Conservation (phyloP, 2,797 vertebrate genomes). For the Serranus cabrilla region DNA sequence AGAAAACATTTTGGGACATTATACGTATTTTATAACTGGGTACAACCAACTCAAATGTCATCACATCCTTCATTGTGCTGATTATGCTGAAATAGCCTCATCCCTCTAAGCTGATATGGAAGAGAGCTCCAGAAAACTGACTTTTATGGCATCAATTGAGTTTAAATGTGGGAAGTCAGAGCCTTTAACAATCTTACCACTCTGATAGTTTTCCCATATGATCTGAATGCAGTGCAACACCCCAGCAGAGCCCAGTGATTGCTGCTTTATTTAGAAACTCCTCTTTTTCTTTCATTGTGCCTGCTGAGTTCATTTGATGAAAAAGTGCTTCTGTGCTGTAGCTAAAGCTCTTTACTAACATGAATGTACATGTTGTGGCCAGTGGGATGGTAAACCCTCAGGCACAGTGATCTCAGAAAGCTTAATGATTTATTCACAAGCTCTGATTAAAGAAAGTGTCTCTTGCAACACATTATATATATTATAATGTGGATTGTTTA, state of each 20-base stretch:
- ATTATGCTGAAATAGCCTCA: background rate
- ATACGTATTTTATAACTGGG: background rate
- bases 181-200: background rate
- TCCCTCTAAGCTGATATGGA: background rate
- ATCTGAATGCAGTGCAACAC: constrained; percentile 26
- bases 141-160: background rate
- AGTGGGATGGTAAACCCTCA: constrained; percentile 13
- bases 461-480: too few relatives aligned
- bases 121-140: rapidly evolving
- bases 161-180: constrained; percentile 24
- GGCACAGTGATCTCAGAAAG: constrained; percentile 8
- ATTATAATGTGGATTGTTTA: background rate
- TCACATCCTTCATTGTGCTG: constrained; percentile 7
- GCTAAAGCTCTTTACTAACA: background rate
- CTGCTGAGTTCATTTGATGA: constrained; percentile 23
- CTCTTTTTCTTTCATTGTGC: constrained; percentile 16
- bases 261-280: constrained; percentile 46
- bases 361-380: constrained; percentile 8
- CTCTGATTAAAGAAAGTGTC: constrained; percentile 8
- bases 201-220: constrained; percentile 32
- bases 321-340: constrained; percentile 9
- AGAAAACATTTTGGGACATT: background rate
- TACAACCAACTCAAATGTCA: constrained; percentile 3
- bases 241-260: constrained; percentile 6
- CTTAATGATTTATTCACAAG: constrained; percentile 36